phyloP scores from a whole-genome alignment of 1,140 invertebrate species.

The Colletes gigas region DNA sequence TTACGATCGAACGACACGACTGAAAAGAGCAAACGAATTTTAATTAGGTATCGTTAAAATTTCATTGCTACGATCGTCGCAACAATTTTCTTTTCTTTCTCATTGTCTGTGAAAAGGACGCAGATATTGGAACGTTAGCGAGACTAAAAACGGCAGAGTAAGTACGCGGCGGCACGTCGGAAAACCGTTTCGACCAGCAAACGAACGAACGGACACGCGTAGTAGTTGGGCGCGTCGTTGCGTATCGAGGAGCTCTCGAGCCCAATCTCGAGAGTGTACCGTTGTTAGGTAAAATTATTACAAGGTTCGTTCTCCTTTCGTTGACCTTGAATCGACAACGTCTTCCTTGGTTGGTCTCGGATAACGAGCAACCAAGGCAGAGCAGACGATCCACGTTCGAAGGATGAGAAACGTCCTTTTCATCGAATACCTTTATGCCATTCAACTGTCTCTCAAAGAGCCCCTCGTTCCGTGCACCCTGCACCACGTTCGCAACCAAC shows the following conservation, averaged over 20 bases:
- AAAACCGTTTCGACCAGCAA: no score
- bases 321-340: slow-evolving; percentile 41
- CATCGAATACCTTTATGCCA: slow-evolving; percentile 39
- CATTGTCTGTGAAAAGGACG: no score
- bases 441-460: slow-evolving; percentile 35
- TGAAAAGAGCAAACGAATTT: no score
- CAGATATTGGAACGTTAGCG: no score
- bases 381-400: neutral
- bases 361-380: slow-evolving; percentile 19
- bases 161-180: no score
- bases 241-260: neutral
- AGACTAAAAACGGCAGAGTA: no score
- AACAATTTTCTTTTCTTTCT: no score
- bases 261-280: slow-evolving; percentile 40
- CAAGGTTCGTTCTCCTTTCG: slow-evolving; percentile 5
- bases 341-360: neutral
- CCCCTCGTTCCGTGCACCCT: neutral
- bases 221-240: no score
- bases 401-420: slow-evolving; percentile 23
- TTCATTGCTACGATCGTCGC: no score
- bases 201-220: no score
- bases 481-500: neutral
- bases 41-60: no score
- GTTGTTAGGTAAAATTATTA: slow-evolving; percentile 65
- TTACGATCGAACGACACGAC: no score